Evolutionary conservation across 2,797 vertebrate genomes (phyloP).

Genomic region (Oceanodroma leucorhoa): DNA sequence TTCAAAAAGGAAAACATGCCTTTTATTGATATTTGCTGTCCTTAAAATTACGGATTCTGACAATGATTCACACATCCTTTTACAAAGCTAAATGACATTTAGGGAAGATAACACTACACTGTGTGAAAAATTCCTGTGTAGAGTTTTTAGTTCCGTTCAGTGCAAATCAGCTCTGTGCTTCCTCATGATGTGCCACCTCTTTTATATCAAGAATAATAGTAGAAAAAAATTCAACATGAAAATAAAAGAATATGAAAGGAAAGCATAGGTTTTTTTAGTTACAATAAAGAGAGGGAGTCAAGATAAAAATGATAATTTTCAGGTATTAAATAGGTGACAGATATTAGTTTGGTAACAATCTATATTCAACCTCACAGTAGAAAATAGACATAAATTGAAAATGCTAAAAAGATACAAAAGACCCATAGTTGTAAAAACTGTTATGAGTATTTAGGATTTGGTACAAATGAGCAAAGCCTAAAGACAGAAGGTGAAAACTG

Average conservation of each 20-base stretch:
- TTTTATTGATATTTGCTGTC: not conserved
- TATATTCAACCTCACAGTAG: not conserved
- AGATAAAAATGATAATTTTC: not conserved
- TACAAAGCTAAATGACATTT: not conserved
- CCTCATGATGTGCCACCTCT: not conserved
- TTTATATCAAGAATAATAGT: not conserved
- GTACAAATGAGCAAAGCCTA: not conserved
- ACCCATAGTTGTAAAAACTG: not conserved
- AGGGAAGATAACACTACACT: not conserved
- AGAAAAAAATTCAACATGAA: not conserved
- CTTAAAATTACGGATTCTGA: not conserved
- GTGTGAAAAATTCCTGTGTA: not conserved
- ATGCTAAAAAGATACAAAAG: not conserved
- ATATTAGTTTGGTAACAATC: not conserved
- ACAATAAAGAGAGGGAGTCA: not conserved
- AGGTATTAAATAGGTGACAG: not conserved
- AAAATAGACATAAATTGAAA: not conserved
- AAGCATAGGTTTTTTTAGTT: not conserved
- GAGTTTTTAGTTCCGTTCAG: not conserved
- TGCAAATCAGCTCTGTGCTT: not conserved
- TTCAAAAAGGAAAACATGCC: not conserved
- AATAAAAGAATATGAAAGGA: not conserved
- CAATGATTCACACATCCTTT: not conserved
- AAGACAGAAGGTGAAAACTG: not conserved
- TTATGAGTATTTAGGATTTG: not conserved